Evolutionary conservation across 2,113 vertebrate species (phyloP), one percentile per base, ranked within the genome.

Genomic region (Atractosteus spatula): DNA sequence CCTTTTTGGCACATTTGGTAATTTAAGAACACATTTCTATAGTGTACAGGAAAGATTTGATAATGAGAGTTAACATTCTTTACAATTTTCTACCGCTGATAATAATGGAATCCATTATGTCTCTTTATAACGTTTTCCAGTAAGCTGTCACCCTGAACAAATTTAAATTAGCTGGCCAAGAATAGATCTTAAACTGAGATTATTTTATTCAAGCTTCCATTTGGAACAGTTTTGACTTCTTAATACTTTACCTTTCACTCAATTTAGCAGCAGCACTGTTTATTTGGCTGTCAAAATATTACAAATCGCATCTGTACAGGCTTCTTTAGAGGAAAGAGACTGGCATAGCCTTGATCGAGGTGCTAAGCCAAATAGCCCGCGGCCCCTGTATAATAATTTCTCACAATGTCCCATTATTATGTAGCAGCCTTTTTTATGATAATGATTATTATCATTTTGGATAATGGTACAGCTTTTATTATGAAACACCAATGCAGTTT

Each of bases 101-200:
- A 85, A 87, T 90, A 88, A 86, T 89, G 85, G 86, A 90, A 86
- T 87, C 88, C 87, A 86, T 86, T 89, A 87, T 85, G 84, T 85
- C 77, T 81, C 86, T 84, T 72, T 47, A 45, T 61, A 70, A 71
- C 17, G 45, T 55, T 81, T 83, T 76, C 81, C 87, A 84, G 80
- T 86, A 82, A 87, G 87, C 87, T 81, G 86, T 89, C 85, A 87
- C 85, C 86, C 85, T 84, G 84, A 85, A 89, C 86, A 86, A 74
- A 89, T 88, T 90, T 89, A 89, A 89, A 90, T 88, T 86, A 87
- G 86, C 84, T 78, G 65, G 79, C 77, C 83, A 80, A 62, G 82
- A 85, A 83, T 83, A 86, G 88, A 90, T 87, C 80, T 79, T 74
- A 80, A 74, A 70, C 77, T 72, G 3, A 84, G 87, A 89, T 87